Percentiles rank a stretch among this genome's conserved stretches.
Conservation (phyloP, 1,140 invertebrate species). For the Panagrolaimus sp. region DNA sequence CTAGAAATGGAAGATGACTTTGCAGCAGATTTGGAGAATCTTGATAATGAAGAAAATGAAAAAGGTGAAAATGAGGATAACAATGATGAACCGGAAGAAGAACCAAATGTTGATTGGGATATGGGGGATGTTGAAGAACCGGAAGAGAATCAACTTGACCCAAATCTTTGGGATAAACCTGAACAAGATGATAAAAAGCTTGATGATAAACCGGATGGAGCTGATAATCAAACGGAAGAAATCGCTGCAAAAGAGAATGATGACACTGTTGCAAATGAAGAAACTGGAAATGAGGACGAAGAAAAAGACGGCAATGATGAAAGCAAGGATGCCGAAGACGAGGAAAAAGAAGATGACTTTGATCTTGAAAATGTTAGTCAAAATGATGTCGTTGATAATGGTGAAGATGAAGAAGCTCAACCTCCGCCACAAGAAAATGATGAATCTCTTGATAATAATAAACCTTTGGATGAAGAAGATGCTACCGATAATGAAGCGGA, state of each 20-base stretch:
- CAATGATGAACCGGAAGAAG: conserved; percentile 47
- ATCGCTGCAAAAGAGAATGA: conserved; percentile 53
- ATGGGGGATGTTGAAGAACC: conserved; percentile 60
- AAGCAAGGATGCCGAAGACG: conserved; percentile 55
- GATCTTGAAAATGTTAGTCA: conserved; percentile 58
- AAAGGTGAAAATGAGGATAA: conserved; percentile 29
- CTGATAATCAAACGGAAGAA: conserved; percentile 52
- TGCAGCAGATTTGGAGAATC: conserved; percentile 52
- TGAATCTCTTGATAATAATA: too few species aligned
- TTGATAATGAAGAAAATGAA: conserved; percentile 59
- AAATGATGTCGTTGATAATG: conserved; percentile 33
- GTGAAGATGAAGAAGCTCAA: conserved; percentile 19
- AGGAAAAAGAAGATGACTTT: conserved; percentile 63
- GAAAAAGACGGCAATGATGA: conserved; percentile 48
- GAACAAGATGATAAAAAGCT: conserved; percentile 78
- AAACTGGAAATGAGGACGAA: conserved; percentile 52
- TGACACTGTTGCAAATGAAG: conserved; percentile 42
- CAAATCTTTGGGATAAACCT: conserved; percentile 54
- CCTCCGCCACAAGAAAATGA: too few species aligned
- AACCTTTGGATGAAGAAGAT: too few species aligned
- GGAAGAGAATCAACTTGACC: conserved; percentile 56
- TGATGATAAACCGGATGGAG: conserved; percentile 63
- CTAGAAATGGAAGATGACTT: conserved; percentile 58
- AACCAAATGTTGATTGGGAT: conserved; percentile 59
- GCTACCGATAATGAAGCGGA: too few species aligned